Evolutionary conservation across 1,140 invertebrate species (phyloP), one percentile per base, ranked within the genome.

Genomic region (Neodiprion virginianus): DNA sequence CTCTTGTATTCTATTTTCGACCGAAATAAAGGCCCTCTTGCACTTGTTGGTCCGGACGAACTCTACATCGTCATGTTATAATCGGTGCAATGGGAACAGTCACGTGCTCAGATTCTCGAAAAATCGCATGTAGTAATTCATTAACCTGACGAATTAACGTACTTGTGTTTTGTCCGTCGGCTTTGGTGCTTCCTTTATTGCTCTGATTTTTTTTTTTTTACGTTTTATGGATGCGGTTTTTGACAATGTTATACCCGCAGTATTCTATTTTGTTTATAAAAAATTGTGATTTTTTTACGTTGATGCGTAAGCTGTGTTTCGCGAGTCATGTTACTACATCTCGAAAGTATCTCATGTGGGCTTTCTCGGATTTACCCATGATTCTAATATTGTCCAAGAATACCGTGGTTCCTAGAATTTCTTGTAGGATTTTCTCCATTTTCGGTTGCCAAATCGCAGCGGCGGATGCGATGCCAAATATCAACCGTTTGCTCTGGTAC

Each of bases 311-410:
- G 69, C 80, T 80, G 67, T 76, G 76, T 71, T 82, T 61, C 50
- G 75, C 28, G 40, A 81, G 77, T 50, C 72, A 70, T 11, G 69
- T 49, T 21, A 83, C 73, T 17, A 81, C 79, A 47, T 40, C 12
- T 17, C 74, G 74, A 12, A 83, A 69, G 72, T 75, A 77, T 48
- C 75, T 17, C 77, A 75, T 70, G 67, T 76, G 74, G 14, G 77
- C 53, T 23, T 73, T 48, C 11, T 7, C 23, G 48, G 11, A 48
- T 23, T 11, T 9, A 23, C 74, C 77, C 4, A 70, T 72, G 53
- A 86, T 73, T 73, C 82, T 77, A 65, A 86, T 80, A 76, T 87
- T 82, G 75, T 85, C 83, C 69, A 85, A 78, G 78, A 84, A 86
- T 66, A 76, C 79, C 28, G 79, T 74, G 12, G 76, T 75, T 0